A percentile compares a stretch with the other conserved stretches of the same genome.
Evolutionary conservation across 2,797 vertebrate species (phyloP).

Genomic region (Pempheris klunzingeri): DNA sequence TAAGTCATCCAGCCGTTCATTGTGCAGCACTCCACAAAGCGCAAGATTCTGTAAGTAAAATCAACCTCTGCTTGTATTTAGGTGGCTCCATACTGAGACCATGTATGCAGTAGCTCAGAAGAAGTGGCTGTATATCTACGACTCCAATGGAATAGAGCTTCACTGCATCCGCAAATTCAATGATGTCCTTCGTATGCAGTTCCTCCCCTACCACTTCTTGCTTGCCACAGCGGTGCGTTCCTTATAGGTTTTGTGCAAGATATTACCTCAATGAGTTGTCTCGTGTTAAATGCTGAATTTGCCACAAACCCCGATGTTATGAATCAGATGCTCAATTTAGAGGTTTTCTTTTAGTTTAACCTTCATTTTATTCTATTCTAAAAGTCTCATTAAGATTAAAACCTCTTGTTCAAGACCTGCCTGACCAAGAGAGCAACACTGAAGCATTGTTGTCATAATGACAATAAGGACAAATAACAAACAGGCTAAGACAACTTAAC

Average conservation of each 20-base stretch:
- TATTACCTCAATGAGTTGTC: not conserved
- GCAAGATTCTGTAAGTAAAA: not conserved
- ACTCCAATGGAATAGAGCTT: constrained; percentile 92
- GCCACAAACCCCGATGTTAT: not conserved
- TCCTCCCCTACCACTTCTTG: constrained; percentile 93
- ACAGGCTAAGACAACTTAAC: not conserved
- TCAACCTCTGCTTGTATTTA: constrained; percentile 51
- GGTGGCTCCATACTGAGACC: constrained; percentile 91
- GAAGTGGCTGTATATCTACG: constrained; percentile 93
- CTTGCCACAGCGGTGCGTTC: constrained; percentile 86
- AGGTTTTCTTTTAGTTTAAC: constrained; percentile 7
- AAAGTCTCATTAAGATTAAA: not conserved
- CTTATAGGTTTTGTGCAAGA: not conserved
- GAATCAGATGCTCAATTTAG: not conserved
- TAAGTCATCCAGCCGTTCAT: constrained; percentile 68
- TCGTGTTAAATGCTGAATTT: not conserved
- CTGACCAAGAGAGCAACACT: not conserved
- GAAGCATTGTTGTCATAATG: not conserved
- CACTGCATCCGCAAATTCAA: constrained; percentile 92
- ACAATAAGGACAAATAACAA: not conserved
- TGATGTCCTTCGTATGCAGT: constrained; percentile 89
- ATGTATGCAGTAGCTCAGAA: constrained; percentile 93
- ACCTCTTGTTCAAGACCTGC: not conserved
- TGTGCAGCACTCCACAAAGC: not conserved
- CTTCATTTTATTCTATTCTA: not conserved